Base-by-base conservation (phyloP, 2,113 vertebrate genomes). In the Regulus satrapa region DNA sequence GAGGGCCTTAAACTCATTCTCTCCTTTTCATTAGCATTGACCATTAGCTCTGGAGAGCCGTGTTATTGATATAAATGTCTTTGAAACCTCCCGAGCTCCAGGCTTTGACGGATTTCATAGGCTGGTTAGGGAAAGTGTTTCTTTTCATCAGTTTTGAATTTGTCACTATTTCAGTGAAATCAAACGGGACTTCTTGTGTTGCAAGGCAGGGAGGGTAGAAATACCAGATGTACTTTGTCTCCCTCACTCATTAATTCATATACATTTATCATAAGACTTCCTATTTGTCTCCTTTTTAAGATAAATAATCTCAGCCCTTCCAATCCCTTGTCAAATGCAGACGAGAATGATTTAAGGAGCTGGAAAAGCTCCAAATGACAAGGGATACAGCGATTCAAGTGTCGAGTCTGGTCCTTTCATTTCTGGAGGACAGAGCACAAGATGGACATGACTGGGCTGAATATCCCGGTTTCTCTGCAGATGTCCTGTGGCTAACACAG, bases 61-160 rank as follows among this genome's bases (percentile, higher is more conserved):
- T 67, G 77, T 91, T 96, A 96, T 95, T 94, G 94, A 96, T 95
- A 97, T 78, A 96, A 96, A 97, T 92, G 94, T 82, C 93, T 95
- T 54, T 92, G 95, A 91, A 94, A 94, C 62, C 93, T 91, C 85
- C 73, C 1, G 29, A 95, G 94, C 89, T 88, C 81, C 32, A 41
- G 87, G 77, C 87, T 96, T 89, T 66, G 19, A 85, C 4, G 0
- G 86, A 28, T 94, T 91, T 92, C 73, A 48, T 71, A 75, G 89
- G 79, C 72, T 84, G 56, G 19, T 73, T 81, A 85, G 84, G 69
- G 86, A 75, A 87, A 89, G 69, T 62, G 87, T 80, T 94, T 82
- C 96, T 92, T 95, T 92, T 91, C 93, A 91, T 94, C 93, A 87
- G 84, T 64, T 88, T 59, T 45, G 87, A 92, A 95, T 96, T 95